A percentile compares a stretch with the other conserved stretches of the same genome.
Evolutionary conservation across 2,888 invertebrate species (phyloP).

Genomic region (Agrotis segetum): DNA sequence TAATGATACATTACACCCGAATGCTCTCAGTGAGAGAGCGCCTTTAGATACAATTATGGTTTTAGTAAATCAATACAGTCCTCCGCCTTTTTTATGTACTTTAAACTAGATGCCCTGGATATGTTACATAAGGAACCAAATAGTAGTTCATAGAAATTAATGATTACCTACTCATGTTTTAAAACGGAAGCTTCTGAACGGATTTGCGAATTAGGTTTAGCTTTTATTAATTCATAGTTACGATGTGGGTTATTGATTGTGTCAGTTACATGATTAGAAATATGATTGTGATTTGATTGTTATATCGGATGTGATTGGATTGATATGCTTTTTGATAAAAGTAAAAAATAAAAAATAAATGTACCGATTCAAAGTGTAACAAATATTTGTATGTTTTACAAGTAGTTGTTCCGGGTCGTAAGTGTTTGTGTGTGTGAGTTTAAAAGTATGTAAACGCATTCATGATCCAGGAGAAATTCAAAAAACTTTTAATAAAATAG

Average conservation of each 20-base stretch:
- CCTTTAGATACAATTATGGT: constrained; percentile 1
- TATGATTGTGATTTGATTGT: constrained; percentile 1
- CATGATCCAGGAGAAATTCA: too few relatives aligned
- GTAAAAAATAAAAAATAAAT: too few relatives aligned
- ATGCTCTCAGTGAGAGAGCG: too few relatives aligned
- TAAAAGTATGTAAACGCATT: too few relatives aligned
- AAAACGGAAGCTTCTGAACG: not conserved
- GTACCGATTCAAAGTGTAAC: too few relatives aligned
- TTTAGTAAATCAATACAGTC: not conserved
- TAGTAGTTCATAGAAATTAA: constrained; percentile 10
- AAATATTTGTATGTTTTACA: too few relatives aligned
- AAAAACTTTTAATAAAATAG: too few relatives aligned
- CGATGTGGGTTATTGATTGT: constrained; percentile 22
- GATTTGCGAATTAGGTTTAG: constrained; percentile 4
- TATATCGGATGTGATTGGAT: not conserved
- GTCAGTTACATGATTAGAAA: constrained; percentile 4
- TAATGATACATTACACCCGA: too few relatives aligned
- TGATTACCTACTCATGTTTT: constrained; percentile 9
- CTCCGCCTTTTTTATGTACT: constrained; percentile 59
- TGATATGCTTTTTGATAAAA: not conserved
- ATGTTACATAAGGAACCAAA: constrained; percentile 36
- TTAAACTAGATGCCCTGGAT: constrained; percentile 36
- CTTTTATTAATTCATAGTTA: constrained; percentile 8
- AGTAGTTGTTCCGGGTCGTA: too few relatives aligned
- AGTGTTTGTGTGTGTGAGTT: too few relatives aligned